Percentiles rank a stretch among this genome's conserved stretches.
Conservation (phyloP, 2,888 invertebrate genomes). For the Lithophane semibrunnea region DNA sequence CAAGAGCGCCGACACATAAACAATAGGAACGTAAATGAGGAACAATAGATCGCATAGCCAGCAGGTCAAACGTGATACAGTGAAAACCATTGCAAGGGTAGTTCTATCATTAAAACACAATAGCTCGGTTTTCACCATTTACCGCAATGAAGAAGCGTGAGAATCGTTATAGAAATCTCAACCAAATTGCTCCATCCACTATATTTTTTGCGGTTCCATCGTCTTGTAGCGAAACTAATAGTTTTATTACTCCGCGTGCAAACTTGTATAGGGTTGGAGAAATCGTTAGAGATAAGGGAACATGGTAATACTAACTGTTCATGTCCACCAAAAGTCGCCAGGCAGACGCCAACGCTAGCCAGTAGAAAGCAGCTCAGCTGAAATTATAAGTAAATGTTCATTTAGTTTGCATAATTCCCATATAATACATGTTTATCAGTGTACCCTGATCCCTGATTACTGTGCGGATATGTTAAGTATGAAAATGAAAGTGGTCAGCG, state of each 20-base stretch:
- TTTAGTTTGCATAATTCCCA: conserved; percentile 49
- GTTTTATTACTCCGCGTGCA: conserved; percentile 48
- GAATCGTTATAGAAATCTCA: conserved; percentile 86
- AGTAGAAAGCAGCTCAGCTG: conserved; percentile 87
- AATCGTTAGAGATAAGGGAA: conserved; percentile 62
- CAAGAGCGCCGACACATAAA: conserved; percentile 47
- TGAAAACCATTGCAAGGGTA: conserved; percentile 80
- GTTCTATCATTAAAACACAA: conserved; percentile 80
- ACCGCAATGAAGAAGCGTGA: conserved; percentile 86
- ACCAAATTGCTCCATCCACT: conserved; percentile 81
- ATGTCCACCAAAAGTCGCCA: conserved; percentile 89
- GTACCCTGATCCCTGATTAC: conserved; percentile 41
- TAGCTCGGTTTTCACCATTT: conserved; percentile 86
- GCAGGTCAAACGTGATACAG: conserved; percentile 76
- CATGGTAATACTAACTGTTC: conserved; percentile 88
- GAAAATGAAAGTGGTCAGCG: conserved; percentile 74
- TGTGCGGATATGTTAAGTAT: conserved; percentile 33
- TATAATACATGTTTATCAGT: conserved; percentile 28
- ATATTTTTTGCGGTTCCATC: conserved; percentile 80
- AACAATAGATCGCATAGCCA: conserved; percentile 80
- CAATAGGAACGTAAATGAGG: conserved; percentile 55
- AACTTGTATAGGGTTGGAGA: conserved; percentile 63
- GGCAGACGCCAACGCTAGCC: conserved; percentile 86
- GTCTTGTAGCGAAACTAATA: conserved; percentile 70
- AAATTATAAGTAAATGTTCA: conserved; percentile 77